These are phyloP conservation scores for Epistrophe grossulariae DNA, from an alignment of 2,888 invertebrate genomes.

Conservation along the genomic window DNA sequence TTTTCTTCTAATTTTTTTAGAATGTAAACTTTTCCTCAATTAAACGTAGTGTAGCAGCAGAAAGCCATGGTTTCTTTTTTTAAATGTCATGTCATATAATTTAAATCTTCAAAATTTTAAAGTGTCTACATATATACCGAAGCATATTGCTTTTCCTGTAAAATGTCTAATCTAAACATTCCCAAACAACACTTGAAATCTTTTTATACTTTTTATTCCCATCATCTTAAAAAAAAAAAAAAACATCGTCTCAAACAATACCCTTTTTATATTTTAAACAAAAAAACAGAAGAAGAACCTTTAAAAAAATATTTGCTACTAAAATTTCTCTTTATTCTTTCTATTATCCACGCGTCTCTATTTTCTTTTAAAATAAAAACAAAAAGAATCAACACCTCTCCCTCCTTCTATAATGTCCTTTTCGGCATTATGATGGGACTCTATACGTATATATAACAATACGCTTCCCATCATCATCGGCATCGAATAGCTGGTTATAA, in stretches of 20 bases:
- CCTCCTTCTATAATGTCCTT: background rate
- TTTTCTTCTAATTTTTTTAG: too few relatives aligned
- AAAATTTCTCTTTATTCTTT: slow-evolving; percentile 27
- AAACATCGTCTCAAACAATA: slow-evolving; percentile 1
- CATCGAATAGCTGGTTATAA: slow-evolving; percentile 39
- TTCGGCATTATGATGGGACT: background rate
- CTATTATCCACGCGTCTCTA: slow-evolving; percentile 11
- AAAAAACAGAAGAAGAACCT: slow-evolving; percentile 34
- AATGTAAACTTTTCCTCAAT: too few relatives aligned
- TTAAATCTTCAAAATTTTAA: background rate
- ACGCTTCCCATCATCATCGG: slow-evolving; percentile 58
- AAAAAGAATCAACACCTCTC: background rate
- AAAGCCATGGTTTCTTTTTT: background rate
- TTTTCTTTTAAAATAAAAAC: slow-evolving; percentile 52
- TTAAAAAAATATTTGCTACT: slow-evolving; percentile 58
- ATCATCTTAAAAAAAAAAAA: slow-evolving; percentile 5
- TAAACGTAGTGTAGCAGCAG: background rate
- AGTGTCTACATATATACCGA: background rate
- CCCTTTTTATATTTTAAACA: slow-evolving; percentile 19
- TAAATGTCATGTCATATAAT: background rate
- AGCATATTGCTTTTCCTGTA: slow-evolving; percentile 56
- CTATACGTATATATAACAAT: slow-evolving; percentile 45
- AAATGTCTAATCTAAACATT: slow-evolving; percentile 32
- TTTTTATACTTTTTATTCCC: slow-evolving; percentile 47
- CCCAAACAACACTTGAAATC: slow-evolving; percentile 42